phyloP scores from a whole-genome alignment of 2,888 invertebrate genomes.

The Amphipyra berbera region DNA sequence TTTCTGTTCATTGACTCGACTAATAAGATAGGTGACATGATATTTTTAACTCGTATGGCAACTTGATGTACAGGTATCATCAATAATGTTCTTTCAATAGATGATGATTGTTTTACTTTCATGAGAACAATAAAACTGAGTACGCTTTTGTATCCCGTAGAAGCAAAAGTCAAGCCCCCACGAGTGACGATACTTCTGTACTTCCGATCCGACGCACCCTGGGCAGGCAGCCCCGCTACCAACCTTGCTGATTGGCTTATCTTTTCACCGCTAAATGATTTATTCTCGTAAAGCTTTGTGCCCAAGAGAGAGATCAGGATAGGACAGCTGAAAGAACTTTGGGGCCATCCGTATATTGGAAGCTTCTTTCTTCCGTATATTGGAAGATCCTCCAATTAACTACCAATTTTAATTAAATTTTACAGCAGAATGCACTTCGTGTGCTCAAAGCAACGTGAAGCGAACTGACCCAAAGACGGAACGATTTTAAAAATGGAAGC shows the following conservation, averaged over 20 bases:
- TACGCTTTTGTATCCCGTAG: too few species aligned
- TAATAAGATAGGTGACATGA: conserved; percentile 28
- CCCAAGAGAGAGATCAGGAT: too few species aligned
- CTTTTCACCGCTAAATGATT: too few species aligned
- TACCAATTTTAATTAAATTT: conserved; percentile 41
- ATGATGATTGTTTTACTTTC: background rate
- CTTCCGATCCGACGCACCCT: too few species aligned
- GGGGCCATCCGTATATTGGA: too few species aligned
- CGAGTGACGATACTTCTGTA: too few species aligned
- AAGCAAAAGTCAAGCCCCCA: too few species aligned
- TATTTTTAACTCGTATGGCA: conserved; percentile 33
- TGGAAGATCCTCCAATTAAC: conserved; percentile 28
- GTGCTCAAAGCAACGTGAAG: conserved; percentile 36
- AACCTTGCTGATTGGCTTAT: too few species aligned
- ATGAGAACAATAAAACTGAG: background rate
- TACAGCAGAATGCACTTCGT: conserved; percentile 46
- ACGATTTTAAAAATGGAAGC: conserved; percentile 13
- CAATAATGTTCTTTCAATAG: background rate
- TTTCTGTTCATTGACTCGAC: conserved; percentile 38
- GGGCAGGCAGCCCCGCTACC: too few species aligned
- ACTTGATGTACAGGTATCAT: background rate
- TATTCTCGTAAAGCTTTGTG: too few species aligned
- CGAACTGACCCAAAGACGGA: conserved; percentile 23
- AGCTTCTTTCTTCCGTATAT: too few species aligned
- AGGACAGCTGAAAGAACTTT: too few species aligned